These are phyloP conservation scores for Helicoverpa assulta DNA, from an alignment of 2,888 invertebrate genomes.

Conservation along the genomic window DNA sequence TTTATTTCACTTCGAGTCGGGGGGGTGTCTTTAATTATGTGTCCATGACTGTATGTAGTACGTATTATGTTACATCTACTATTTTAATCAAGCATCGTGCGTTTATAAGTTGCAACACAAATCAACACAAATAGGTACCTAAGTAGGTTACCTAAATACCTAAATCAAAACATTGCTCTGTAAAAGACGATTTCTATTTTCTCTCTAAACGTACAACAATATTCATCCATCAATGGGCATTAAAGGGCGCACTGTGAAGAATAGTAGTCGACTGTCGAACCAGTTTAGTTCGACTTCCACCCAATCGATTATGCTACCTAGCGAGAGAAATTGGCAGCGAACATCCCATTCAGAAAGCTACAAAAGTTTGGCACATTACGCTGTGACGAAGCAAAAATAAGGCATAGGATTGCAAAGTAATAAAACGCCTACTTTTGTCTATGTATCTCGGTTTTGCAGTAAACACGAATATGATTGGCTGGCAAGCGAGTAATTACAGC, in stretches of 20 bases:
- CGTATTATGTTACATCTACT: no score
- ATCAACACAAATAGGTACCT: not conserved
- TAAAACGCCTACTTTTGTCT: constrained; percentile 11
- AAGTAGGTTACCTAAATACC: no score
- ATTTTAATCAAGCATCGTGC: no score
- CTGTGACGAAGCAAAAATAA: constrained; percentile 44
- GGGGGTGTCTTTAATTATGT: no score
- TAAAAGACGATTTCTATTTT: not conserved
- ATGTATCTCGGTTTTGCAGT: constrained; percentile 26
- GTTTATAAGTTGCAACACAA: no score
- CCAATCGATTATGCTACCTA: constrained; percentile 48
- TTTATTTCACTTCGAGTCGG: no score
- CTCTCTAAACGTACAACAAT: not conserved
- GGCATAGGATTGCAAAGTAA: constrained; percentile 18
- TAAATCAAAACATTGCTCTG: not conserved
- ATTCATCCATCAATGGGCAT: constrained; percentile 37
- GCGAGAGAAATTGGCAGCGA: constrained; percentile 46
- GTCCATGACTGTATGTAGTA: no score
- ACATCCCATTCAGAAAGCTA: constrained; percentile 42
- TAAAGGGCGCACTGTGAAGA: constrained; percentile 36
- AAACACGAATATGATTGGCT: constrained; percentile 44
- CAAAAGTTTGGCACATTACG: constrained; percentile 50
- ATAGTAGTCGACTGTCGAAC: constrained; percentile 35
- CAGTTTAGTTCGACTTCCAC: constrained; percentile 46
- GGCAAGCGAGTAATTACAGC: constrained; percentile 71